These are phyloP conservation scores for Saguinus imperator DNA, from an alignment of 2,113 vertebrate genomes.

Conservation along the genomic window DNA sequence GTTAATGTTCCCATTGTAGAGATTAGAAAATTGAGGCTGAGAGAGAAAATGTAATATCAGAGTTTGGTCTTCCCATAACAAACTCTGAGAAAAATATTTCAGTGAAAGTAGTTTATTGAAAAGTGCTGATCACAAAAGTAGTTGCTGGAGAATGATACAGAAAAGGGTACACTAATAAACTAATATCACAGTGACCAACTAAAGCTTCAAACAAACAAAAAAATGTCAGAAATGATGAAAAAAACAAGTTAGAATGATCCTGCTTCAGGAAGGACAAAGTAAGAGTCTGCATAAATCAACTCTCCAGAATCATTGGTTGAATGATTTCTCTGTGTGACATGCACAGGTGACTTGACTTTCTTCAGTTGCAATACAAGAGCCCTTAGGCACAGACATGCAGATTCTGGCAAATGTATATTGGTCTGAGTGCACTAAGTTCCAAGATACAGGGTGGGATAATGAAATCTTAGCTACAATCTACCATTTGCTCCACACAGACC, in stretches of 20 bases:
- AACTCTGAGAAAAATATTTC: not conserved
- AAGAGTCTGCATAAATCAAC: too few relatives aligned
- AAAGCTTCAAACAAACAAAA: not conserved
- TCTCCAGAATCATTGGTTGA: not conserved
- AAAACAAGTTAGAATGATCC: not conserved
- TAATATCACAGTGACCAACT: not conserved
- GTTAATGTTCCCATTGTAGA: not conserved
- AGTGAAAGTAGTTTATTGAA: not conserved
- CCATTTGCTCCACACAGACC: not conserved
- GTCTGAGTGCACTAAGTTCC: not conserved
- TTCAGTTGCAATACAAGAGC: not conserved
- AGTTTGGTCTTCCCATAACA: not conserved
- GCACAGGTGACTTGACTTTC: not conserved
- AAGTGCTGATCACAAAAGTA: not conserved
- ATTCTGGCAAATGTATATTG: not conserved
- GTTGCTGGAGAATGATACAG: not conserved
- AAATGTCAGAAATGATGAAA: not conserved
- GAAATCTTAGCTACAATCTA: not conserved
- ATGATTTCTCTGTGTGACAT: not conserved
- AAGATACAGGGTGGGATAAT: too few relatives aligned
- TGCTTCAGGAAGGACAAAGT: not conserved
- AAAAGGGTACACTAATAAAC: not conserved
- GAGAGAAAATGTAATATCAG: not conserved
- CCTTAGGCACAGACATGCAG: not conserved
- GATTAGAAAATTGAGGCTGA: too few relatives aligned